Evolutionary conservation across 1,140 invertebrate genomes (phyloP).

Genomic region (Caerostris darwini): DNA sequence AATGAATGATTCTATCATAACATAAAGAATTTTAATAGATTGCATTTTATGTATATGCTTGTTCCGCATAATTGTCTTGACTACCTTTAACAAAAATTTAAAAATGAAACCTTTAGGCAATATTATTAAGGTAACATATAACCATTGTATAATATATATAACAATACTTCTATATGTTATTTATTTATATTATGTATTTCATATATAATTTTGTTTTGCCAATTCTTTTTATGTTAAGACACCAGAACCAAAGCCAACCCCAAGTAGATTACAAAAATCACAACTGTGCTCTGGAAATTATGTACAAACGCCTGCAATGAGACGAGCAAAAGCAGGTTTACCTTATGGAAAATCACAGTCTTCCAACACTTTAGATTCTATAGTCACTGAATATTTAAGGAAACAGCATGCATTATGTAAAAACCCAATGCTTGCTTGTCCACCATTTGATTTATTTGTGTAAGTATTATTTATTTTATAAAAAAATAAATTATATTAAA

Average conservation of each 20-base stretch:
- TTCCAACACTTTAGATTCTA: slow-evolving; percentile 91
- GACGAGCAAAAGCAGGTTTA: slow-evolving; percentile 25
- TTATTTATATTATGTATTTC: neutral
- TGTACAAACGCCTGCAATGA: slow-evolving; percentile 79
- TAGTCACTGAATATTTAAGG: slow-evolving; percentile 96
- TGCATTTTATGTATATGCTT: too few species aligned
- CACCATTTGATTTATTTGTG: slow-evolving; percentile 84
- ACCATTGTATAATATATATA: too few species aligned
- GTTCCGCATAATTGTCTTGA: too few species aligned
- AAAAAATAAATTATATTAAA: neutral
- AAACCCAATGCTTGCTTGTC: slow-evolving; percentile 84
- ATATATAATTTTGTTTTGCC: neutral
- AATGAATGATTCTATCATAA: too few species aligned
- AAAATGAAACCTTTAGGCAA: too few species aligned
- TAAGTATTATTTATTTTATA: slow-evolving; percentile 32
- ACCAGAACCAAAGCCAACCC: slow-evolving; percentile 26
- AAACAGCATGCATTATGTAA: slow-evolving; percentile 88
- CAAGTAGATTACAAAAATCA: slow-evolving; percentile 76
- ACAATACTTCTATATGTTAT: too few species aligned
- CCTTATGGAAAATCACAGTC: slow-evolving; percentile 79
- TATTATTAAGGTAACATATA: too few species aligned
- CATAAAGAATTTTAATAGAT: too few species aligned
- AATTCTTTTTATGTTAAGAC: neutral
- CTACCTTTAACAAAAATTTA: too few species aligned
- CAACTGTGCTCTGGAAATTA: slow-evolving; percentile 77